Evolutionary conservation across 2,113 vertebrate species (phyloP).

Genomic region (Erythrocercus mccallii): DNA sequence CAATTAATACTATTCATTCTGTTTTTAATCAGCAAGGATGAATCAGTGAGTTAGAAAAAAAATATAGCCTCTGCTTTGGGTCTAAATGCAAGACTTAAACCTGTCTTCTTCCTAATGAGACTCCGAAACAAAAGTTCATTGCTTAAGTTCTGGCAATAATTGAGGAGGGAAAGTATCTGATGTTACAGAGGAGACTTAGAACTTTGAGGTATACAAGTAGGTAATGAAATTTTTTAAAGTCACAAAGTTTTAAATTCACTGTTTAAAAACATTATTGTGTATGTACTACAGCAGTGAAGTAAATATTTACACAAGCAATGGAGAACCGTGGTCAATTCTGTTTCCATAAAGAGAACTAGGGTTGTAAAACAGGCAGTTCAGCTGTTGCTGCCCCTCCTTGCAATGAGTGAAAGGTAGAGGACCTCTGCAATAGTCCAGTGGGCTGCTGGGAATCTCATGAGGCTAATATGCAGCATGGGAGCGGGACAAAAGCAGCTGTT

Average conservation of each 20-base stretch:
- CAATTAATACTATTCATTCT: background rate
- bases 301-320: conserved; percentile 7
- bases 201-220: background rate
- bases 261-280: background rate
- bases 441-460: fast-evolving
- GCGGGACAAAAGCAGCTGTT: background rate
- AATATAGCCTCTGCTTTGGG: background rate
- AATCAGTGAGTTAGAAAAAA: background rate
- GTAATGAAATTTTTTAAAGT: background rate
- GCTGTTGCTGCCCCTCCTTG: background rate
- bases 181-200: background rate
- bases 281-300: background rate
- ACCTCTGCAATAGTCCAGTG: background rate
- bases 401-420: background rate
- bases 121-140: background rate
- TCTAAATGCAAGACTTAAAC: background rate
- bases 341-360: background rate
- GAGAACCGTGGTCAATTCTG: background rate
- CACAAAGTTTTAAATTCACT: background rate
- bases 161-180: background rate
- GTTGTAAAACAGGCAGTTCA: background rate
- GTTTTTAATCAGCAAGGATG: background rate
- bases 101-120: background rate
- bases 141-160: background rate
- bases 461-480: background rate